Evolutionary conservation across 53 echinoderm and acorn worm genomes (phyloP).

Genomic region (Antedon mediterranea): DNA sequence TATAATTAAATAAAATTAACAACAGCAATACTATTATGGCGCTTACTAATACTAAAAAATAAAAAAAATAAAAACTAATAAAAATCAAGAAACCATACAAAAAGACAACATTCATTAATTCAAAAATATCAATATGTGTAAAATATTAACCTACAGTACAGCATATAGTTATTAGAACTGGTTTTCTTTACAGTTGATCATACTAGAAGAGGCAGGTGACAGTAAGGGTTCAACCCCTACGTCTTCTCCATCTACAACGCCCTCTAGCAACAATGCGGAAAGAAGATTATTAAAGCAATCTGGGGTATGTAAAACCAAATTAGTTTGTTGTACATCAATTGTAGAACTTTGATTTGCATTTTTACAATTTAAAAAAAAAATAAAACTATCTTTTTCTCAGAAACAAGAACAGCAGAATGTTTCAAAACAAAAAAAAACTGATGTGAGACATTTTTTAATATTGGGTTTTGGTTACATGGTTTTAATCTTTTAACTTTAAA

Average conservation of each 20-base stretch:
- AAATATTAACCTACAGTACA: too few relatives aligned
- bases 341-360: too few relatives aligned
- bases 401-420: neutral
- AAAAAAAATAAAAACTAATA: too few relatives aligned
- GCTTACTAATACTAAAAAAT: too few relatives aligned
- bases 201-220: neutral
- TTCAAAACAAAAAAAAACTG: neutral
- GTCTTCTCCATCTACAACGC: slow-evolving; percentile 15
- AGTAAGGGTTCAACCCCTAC: slow-evolving; percentile 18
- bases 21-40: too few relatives aligned
- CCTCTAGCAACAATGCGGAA: slow-evolving; percentile 6
- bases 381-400: neutral
- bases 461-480: neutral
- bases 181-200: neutral
- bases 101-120: too few relatives aligned
- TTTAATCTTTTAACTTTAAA: neutral
- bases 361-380: too few relatives aligned
- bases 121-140: too few relatives aligned
- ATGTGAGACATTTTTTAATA: neutral
- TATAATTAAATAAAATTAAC: too few relatives aligned
- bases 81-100: too few relatives aligned
- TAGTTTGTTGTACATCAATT: too few relatives aligned
- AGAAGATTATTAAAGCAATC: neutral
- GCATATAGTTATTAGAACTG: too few relatives aligned
- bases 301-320: neutral